Evolutionary conservation across 2,113 vertebrate species (phyloP).

Genomic region (Podarcis raffonei): DNA sequence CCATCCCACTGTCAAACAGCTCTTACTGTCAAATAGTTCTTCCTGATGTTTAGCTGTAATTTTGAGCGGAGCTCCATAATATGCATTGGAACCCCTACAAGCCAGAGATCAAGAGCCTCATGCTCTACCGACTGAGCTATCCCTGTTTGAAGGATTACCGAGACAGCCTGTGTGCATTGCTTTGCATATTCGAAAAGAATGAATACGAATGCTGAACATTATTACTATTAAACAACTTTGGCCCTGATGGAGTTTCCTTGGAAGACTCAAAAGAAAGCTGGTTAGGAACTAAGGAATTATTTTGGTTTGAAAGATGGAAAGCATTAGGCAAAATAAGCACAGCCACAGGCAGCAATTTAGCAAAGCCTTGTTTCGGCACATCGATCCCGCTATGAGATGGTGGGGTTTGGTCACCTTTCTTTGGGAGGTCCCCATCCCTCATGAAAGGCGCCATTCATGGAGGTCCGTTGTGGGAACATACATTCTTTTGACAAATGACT

Average conservation of each 20-base stretch:
- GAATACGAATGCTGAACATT: neutral
- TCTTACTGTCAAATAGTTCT: too few relatives aligned
- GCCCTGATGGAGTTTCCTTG: neutral
- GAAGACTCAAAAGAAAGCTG: neutral
- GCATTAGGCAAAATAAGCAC: neutral
- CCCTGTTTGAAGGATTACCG: neutral
- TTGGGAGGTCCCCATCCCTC: neutral
- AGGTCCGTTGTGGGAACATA: neutral
- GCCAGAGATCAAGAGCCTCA: too few relatives aligned
- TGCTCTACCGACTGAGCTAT: too few relatives aligned
- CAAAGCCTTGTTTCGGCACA: neutral
- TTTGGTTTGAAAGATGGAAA: neutral
- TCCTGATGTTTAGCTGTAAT: too few relatives aligned
- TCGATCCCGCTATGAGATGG: neutral
- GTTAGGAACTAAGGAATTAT: neutral
- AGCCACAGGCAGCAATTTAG: neutral
- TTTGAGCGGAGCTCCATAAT: too few relatives aligned
- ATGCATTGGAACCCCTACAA: too few relatives aligned
- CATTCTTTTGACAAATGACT: constrained; percentile 12
- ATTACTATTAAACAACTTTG: neutral
- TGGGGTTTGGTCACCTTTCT: neutral
- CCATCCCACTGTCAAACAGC: too few relatives aligned
- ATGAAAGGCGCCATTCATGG: neutral
- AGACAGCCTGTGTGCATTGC: neutral
- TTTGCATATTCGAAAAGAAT: neutral